Base-by-base conservation (phyloP, 2,113 vertebrate species). In the Cottus gobio region DNA sequence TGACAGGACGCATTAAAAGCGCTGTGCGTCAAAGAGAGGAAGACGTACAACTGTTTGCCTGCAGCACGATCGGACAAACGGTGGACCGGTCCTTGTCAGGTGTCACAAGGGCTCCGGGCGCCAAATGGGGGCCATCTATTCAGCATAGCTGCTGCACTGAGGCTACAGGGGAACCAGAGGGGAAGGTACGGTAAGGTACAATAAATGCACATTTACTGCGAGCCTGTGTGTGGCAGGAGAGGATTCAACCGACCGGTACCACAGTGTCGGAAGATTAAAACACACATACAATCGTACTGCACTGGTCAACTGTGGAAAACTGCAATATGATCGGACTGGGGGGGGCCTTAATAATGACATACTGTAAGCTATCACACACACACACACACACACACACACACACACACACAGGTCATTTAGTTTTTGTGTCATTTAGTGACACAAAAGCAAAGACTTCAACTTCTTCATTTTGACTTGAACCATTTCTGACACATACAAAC, bases 61-160 rank as follows among this genome's bases (percentile, higher is more conserved):
- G 58, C 72, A 79, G 80, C 64, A 8, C 44, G 60, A 75, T 66
- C 81, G 82, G 46, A 67, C 61, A 82, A 80, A 77, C 81, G 85
- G 83, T 87, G 82, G 74, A 84, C 88, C 79, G 36, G 75, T 89
- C 70, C 78, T 71, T 46, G 84, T 28, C 57, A 74, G 85, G 88
- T 72, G 77, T 66, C 22, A 7, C 46, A 24, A 63, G 73, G 71
- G 77, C 70, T 84, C 42, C 62, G n/a, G 79, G 79, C 83, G 86
- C 86, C 76, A 84, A 73, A 89, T 48, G 48, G 72, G 0, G 37
- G 34, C 69, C 80, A 78, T 90, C 50, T 61, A 80, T 77, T 87
- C 80, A 77, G 68, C 63, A 15, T 28, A 66, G 67, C 79, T 12
- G 9, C 72, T 58, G 82, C 18, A 24, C 75, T 83, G 72, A 88